Evolutionary conservation across 2,888 invertebrate genomes (phyloP), one percentile per base, ranked within the genome.

Genomic region (Apotomis turbidana): DNA sequence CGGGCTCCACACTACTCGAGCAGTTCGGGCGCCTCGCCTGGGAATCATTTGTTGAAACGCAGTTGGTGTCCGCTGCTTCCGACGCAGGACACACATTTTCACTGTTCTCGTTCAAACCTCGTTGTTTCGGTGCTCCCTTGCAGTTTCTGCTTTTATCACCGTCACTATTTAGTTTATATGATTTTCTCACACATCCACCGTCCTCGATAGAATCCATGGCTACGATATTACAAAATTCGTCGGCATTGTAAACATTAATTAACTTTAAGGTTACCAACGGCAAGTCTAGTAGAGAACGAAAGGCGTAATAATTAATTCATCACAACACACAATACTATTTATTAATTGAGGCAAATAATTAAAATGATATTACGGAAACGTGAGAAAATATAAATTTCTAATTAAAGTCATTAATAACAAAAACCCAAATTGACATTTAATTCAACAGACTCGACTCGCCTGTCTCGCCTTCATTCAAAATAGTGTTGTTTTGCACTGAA

Each of bases 181-280:
- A 77, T 78, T 87, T 87, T 76, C 78, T 86, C 74, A 78, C 80
- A 76, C 87, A 81, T 74, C 83, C 73, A 74, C 85, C 82, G 78
- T 87, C 87, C 80, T 89, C 85, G 71, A 80, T 79, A 76, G 89
- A 83, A 87, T 93, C 93, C 93, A 93, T 93, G 82, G 81, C 84
- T 84, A 85, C 80, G 85, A 81, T 81, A 83, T 79, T 78, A 81
- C 80, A 80, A 81, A 84, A 80, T 78, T 79, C 80, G 85, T 89
- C 90, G 90, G 90, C 92, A 89, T 91, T 90, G 87, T 88, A 86
- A 81, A 82, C 80, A 81, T 78, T 79, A 68, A 70, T 67, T 74
- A 78, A 72, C 81, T 88, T 88, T 88, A 86, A 90, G 90, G 90
- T 90, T 88, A 87, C 78, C 63, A 77, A 74, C 36, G 62, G 70